These are phyloP conservation scores for Picathartes gymnocephalus DNA, from an alignment of 2,113 vertebrate genomes.

Conservation along the genomic window DNA sequence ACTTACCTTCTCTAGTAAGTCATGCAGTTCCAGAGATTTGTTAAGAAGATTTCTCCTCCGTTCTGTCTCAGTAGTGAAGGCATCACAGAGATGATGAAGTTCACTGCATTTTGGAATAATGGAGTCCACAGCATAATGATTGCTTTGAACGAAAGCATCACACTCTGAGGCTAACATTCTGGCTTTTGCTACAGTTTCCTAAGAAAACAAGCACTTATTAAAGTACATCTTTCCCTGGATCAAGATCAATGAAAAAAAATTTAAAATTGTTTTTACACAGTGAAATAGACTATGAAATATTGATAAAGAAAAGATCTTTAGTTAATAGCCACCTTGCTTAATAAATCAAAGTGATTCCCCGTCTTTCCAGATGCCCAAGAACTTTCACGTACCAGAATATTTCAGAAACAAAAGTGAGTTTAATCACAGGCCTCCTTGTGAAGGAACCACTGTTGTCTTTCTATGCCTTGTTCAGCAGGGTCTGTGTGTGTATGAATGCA, in stretches of 20 bases:
- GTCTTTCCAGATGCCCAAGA: background rate
- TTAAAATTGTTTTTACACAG: accelerated
- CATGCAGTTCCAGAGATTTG: conserved; percentile 87
- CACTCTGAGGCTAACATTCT: conserved; percentile 77
- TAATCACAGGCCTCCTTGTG: background rate
- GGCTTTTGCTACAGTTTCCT: conserved; percentile 83
- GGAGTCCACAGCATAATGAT: conserved; percentile 93
- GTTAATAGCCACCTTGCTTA: background rate
- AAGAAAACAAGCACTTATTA: background rate
- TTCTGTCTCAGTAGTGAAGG: conserved; percentile 59
- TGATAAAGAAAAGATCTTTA: background rate
- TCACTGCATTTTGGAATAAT: conserved; percentile 91
- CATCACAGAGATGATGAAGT: conserved; percentile 77
- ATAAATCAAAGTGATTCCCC: background rate
- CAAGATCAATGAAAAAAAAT: background rate
- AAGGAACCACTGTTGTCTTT: background rate
- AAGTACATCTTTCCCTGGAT: background rate
- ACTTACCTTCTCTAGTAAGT: conserved; percentile 83
- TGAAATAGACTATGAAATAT: background rate
- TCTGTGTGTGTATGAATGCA: accelerated
- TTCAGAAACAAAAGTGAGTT: background rate
- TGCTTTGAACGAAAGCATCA: conserved; percentile 81
- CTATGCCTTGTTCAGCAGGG: background rate
- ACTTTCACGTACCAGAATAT: background rate
- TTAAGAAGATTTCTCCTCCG: conserved; percentile 76